Base-by-base conservation (phyloP, 2,113 vertebrate species). In the Eurystomus gularis region DNA sequence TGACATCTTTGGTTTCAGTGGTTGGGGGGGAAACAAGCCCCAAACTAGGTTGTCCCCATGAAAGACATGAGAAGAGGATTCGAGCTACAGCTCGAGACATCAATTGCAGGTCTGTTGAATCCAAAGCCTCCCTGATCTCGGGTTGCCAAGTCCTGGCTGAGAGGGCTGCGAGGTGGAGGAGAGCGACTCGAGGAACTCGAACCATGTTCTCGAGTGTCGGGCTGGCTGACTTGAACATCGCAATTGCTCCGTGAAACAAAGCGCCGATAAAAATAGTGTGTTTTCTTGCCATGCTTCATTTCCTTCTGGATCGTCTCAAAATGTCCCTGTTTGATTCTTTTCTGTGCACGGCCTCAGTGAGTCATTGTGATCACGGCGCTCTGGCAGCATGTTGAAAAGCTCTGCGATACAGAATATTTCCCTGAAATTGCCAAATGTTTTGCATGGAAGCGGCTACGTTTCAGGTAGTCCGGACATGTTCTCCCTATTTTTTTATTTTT, bases 231-330 rank as follows among this genome's bases (percentile, higher is more conserved):
- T 90, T 7, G 15, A 92, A 6, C 69, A 2, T 1, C 55, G 77
- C 93, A 60, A 88, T 62, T 62, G 83, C 93, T 71, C 2, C 80
- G 26, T 70, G 91, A 95, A 93, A 94, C 93, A 96, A 94, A 96
- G 94, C 77, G 23, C 86, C 6, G 77, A 89, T 91, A 95, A 93
- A 94, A 92, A 94, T 81, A 94, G 94, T 81, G 90, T 81, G 77
- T 86, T 89, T 96, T 81, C 89, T 75, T 92, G 95, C 84, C 77
- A 79, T 68, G 91, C 95, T 96, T 93, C 88, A 86, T 93, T 96
- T 96, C 94, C 94, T 96, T 84, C 93, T 93, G 94, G 93, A 94
- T 81, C 75, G 94, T 85, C 91, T 94, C 81, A 89, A 82, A 97
- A 89, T 72, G 94, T 93, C 81, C 93, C 91, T 35, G 82, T 81